phyloP scores from a whole-genome alignment of 2,113 vertebrate species.

The Oncorhynchus nerka region DNA sequence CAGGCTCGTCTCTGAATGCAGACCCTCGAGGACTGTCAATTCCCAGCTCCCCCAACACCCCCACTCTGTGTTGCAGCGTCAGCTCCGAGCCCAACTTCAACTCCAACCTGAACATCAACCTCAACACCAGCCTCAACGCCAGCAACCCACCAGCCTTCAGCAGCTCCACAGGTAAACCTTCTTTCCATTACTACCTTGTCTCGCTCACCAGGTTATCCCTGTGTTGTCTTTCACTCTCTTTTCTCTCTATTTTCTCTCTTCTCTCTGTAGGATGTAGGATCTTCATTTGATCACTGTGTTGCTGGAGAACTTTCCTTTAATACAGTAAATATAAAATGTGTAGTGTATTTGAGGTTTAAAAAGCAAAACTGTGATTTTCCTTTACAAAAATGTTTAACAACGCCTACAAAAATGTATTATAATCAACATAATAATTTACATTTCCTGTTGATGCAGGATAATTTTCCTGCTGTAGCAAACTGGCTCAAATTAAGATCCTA shows the following conservation, averaged over 20 bases:
- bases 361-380: no score
- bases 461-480: no score
- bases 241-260: not conserved
- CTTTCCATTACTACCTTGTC: not conserved
- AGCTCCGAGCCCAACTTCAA: slow-evolving; percentile 76
- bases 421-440: no score
- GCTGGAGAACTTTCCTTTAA: no score
- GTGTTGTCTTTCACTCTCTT: not conserved
- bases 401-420: no score
- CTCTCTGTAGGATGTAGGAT: not conserved
- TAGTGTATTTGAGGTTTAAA: no score
- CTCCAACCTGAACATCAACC: slow-evolving; percentile 52
- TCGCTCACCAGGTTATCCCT: not conserved
- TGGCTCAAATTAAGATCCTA: no score
- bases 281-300: no score
- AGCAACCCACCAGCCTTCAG: slow-evolving; percentile 76
- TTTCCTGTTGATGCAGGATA: no score
- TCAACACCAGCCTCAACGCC: slow-evolving; percentile 63
- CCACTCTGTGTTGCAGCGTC: slow-evolving; percentile 74
- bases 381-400: no score
- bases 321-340: no score
- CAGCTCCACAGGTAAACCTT: slow-evolving; percentile 79
- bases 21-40: slow-evolving; percentile 74
- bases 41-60: slow-evolving; percentile 79
- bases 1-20: slow-evolving; percentile 62